These are phyloP conservation scores for Chromobotia macracanthus DNA, from an alignment of 2,797 vertebrate genomes.

Conservation along the genomic window DNA sequence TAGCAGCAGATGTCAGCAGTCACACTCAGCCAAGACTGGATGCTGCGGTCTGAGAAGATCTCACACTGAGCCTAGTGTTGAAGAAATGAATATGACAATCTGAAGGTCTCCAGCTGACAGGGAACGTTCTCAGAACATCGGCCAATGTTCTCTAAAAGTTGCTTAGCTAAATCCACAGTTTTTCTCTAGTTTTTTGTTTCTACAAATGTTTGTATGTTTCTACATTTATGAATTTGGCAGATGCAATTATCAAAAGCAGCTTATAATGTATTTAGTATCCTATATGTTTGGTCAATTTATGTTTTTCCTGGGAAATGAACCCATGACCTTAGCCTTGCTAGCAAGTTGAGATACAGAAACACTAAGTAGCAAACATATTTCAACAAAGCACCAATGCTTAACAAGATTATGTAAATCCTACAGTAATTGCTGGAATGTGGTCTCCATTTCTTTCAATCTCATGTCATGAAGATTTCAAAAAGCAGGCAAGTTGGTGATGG, in stretches of 20 bases:
- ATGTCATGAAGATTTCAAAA: not conserved
- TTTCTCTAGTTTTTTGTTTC: no score
- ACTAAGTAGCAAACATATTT: not conserved
- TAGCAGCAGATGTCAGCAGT: slow-evolving; percentile 37
- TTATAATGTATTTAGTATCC: no score
- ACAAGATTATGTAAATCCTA: not conserved
- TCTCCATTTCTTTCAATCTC: not conserved
- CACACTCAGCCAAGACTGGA: slow-evolving; percentile 23
- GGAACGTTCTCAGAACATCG: no score
- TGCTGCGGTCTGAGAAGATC: slow-evolving; percentile 11
- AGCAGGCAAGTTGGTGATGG: not conserved
- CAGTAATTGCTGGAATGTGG: not conserved
- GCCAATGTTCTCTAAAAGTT: no score
- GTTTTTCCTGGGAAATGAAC: not conserved
- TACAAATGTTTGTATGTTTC: no score
- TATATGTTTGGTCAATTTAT: no score
- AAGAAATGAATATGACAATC: slow-evolving; percentile 12
- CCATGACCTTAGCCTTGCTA: not conserved
- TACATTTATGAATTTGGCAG: not conserved
- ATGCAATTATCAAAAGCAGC: no score
- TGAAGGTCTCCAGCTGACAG: not conserved
- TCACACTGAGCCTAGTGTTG: not conserved
- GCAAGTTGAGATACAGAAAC: not conserved
- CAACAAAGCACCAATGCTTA: not conserved
- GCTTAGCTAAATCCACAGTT: no score